A percentile compares a stretch with the other conserved stretches of the same genome.
Conservation (phyloP, 2,888 invertebrate species). For the Sphaeridia pumilis region DNA sequence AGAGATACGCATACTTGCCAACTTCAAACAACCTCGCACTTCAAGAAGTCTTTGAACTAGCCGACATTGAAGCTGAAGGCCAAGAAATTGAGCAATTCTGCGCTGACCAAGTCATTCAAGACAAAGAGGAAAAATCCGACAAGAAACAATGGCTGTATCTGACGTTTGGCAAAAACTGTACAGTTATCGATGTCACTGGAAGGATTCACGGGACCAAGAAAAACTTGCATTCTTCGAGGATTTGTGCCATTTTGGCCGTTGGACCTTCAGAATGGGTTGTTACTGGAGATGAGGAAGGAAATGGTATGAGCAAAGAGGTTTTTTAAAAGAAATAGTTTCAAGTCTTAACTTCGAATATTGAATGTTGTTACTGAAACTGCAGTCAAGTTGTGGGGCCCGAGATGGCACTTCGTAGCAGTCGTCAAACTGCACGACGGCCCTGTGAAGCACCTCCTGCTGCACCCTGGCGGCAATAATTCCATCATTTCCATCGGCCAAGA, state of each 20-base stretch:
- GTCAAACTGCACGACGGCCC: slow-evolving; percentile 25
- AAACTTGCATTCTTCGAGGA: slow-evolving; percentile 26
- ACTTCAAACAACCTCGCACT: slow-evolving; percentile 26
- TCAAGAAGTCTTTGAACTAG: slow-evolving; percentile 32
- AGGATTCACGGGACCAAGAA: slow-evolving; percentile 33
- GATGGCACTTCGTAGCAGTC: slow-evolving; percentile 28
- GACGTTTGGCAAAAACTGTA: slow-evolving; percentile 27
- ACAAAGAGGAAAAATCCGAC: no score
- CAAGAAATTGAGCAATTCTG: slow-evolving; percentile 26
- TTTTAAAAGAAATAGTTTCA: no score
- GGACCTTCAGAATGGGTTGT: slow-evolving; percentile 34
- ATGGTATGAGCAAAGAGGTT: no score
- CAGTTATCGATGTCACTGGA: slow-evolving; percentile 31
- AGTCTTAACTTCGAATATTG: no score
- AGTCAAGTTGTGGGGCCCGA: slow-evolving; percentile 34
- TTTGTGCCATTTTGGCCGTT: slow-evolving; percentile 27
- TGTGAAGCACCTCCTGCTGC: slow-evolving; percentile 30
- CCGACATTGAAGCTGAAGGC: slow-evolving; percentile 32
- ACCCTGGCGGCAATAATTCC: slow-evolving; percentile 29
- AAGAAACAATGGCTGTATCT: slow-evolving; percentile 35
- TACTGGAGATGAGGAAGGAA: slow-evolving; percentile 34
- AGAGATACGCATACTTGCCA: slow-evolving; percentile 33
- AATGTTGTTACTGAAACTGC: no score
- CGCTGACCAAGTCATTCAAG: slow-evolving; percentile 29
- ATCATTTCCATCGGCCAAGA: slow-evolving; percentile 29